Evolutionary conservation across 35 echinoderm and acorn worm species (phyloP).

Genomic region (Ophiothrix spiculata): DNA sequence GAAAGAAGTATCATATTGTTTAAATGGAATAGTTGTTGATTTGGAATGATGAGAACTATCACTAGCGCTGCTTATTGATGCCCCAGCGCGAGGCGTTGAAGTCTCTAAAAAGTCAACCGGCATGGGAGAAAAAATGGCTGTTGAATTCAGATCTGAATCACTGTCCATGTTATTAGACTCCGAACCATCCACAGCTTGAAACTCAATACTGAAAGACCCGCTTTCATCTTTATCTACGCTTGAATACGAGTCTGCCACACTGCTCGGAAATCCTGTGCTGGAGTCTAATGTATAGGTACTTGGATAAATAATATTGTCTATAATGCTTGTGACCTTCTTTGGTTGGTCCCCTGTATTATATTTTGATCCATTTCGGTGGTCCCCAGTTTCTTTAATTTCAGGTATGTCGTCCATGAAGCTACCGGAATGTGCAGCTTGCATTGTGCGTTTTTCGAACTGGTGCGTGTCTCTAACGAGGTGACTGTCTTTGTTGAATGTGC

Average conservation of each 20-base stretch:
- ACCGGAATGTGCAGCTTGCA: neutral
- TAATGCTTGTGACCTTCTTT: neutral
- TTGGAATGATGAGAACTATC: neutral
- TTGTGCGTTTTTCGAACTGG: conserved; percentile 52
- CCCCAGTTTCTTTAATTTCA: neutral
- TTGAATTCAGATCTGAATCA: conserved; percentile 11
- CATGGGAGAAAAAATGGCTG: neutral
- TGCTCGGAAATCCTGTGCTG: neutral
- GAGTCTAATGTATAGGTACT: neutral
- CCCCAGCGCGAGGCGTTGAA: neutral
- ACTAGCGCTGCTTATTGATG: neutral
- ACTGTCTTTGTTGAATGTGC: conserved; percentile 75
- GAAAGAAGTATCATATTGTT: conserved; percentile 4
- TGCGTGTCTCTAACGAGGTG: conserved; percentile 50
- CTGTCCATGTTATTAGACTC: conserved; percentile 1
- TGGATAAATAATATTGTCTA: conserved; percentile 6
- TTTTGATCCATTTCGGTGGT: neutral
- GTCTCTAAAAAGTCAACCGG: neutral
- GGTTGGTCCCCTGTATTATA: neutral
- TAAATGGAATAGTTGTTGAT: conserved; percentile 7
- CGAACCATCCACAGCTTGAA: conserved; percentile 12
- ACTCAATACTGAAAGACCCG: conserved; percentile 71
- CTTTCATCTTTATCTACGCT: conserved; percentile 46
- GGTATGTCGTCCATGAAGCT: neutral
- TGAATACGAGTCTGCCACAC: neutral